phyloP scores from a whole-genome alignment of 2,113 vertebrate genomes.

The Ifrita kowaldi region DNA sequence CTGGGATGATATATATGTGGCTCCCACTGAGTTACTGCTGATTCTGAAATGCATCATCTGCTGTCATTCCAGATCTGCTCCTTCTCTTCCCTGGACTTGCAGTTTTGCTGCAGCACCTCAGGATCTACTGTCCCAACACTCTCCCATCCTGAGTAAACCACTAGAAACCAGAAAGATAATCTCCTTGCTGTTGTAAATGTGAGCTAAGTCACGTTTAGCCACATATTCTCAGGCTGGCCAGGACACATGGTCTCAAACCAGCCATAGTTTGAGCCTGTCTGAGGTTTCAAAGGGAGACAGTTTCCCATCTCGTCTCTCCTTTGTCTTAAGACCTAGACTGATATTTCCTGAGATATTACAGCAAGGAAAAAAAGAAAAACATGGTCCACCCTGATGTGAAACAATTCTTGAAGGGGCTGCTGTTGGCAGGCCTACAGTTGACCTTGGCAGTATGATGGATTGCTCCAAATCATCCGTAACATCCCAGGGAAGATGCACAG shows the following conservation, averaged over 20 bases:
- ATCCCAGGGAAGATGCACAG: not conserved
- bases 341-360: not conserved
- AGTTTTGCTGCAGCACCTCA: not conserved
- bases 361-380: not conserved
- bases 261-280: not conserved
- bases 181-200: not conserved
- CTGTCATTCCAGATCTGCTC: not conserved
- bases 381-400: not conserved
- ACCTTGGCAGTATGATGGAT: not conserved
- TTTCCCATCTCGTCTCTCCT: not conserved
- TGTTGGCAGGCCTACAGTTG: not conserved
- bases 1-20: not conserved
- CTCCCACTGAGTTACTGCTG: not conserved
- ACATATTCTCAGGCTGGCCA: not conserved
- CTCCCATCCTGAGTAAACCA: not conserved
- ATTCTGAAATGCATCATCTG: not conserved
- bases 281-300: not conserved
- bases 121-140: not conserved
- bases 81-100: not conserved
- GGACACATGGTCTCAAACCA: not conserved
- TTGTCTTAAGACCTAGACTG: not conserved
- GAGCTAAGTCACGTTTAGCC: not conserved
- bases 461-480: not conserved
- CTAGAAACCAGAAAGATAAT: not conserved
- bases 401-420: not conserved